Evolutionary conservation across 2,888 invertebrate species (phyloP).

Genomic region (Aphidoletes aphidimyza): DNA sequence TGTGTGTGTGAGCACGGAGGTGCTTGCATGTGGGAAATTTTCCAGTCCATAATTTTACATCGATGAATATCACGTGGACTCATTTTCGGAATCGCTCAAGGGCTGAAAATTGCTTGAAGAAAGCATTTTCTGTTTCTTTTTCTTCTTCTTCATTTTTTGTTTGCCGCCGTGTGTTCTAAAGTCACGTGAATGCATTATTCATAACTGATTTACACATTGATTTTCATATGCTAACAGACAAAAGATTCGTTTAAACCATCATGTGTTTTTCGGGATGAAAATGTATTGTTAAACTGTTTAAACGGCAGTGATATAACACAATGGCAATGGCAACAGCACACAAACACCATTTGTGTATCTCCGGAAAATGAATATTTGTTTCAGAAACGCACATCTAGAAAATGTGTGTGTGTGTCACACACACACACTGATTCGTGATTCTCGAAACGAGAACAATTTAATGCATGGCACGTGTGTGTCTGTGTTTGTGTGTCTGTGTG

Average conservation of each 20-base stretch:
- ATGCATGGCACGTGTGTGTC: too few species aligned
- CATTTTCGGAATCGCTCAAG: background rate
- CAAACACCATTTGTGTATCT: too few species aligned
- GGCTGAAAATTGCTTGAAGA: background rate
- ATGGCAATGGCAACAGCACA: too few species aligned
- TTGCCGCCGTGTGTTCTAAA: background rate
- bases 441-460: too few species aligned
- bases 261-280: background rate
- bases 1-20: too few species aligned
- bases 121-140: background rate
- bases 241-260: background rate
- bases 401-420: too few species aligned
- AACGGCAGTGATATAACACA: too few species aligned
- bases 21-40: background rate
- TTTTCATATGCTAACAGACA: constrained; percentile 30
- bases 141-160: background rate
- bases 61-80: background rate
- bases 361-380: too few species aligned
- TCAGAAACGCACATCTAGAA: too few species aligned
- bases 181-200: constrained; percentile 6
- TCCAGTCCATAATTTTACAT: too few species aligned
- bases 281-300: too few species aligned
- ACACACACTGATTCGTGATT: too few species aligned
- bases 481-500: background rate
- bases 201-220: background rate